Evolutionary conservation across 2,888 invertebrate genomes (phyloP).

Genomic region (Plusia festucae): DNA sequence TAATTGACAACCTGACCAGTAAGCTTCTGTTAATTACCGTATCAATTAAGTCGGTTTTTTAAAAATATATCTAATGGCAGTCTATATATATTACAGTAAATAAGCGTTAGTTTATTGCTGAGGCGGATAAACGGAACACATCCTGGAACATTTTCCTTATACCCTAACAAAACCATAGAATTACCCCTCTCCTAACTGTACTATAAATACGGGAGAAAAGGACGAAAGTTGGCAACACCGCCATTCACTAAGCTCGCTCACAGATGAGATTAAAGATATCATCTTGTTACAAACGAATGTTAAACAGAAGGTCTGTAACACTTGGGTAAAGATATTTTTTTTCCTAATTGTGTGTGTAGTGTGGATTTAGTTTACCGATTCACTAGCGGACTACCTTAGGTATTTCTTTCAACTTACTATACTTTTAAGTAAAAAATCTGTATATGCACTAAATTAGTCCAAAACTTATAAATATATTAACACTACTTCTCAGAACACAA

Average conservation of each 20-base stretch:
- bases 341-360: too few species aligned
- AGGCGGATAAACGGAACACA: not conserved
- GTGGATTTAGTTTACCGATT: too few species aligned
- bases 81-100: not conserved
- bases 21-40: not conserved
- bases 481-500: too few species aligned
- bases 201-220: conserved; percentile 29
- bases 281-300: not conserved
- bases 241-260: conserved; percentile 13
- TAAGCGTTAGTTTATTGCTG: not conserved
- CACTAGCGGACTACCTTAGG: too few species aligned
- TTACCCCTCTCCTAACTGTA: conserved; percentile 10
- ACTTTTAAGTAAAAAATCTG: too few species aligned
- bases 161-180: conserved; percentile 15
- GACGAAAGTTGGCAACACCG: conserved; percentile 36
- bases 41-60: not conserved
- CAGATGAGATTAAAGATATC: conserved; percentile 37
- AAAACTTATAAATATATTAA: too few species aligned
- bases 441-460: too few species aligned
- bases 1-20: not conserved
- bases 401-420: too few species aligned
- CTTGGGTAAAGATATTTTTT: too few species aligned
- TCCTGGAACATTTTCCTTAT: conserved; percentile 35
- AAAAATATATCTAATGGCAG: not conserved
- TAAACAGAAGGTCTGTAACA: conserved; percentile 19